These are phyloP conservation scores for Pentalonia nigronervosa DNA, from an alignment of 1,140 invertebrate genomes.

Conservation along the genomic window DNA sequence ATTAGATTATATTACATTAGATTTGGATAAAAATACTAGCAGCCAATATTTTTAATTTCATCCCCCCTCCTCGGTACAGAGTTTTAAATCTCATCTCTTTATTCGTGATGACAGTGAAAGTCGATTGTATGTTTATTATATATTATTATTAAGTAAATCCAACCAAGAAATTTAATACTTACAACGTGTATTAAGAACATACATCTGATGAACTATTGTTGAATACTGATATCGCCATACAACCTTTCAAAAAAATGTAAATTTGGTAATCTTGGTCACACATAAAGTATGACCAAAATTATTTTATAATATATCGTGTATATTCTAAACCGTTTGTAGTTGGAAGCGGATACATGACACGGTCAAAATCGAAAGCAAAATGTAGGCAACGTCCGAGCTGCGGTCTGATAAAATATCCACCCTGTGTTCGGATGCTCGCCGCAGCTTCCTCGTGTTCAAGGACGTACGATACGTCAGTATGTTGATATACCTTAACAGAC, in stretches of 20 bases:
- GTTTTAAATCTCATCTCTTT: no score
- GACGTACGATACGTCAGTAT: not conserved
- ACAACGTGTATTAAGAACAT: not conserved
- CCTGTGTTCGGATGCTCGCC: not conserved
- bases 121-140: not conserved
- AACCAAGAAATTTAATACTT: not conserved
- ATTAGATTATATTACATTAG: no score
- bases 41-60: no score
- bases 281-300: not conserved
- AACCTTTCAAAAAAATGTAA: not conserved
- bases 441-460: not conserved
- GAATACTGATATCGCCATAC: not conserved
- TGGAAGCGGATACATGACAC: not conserved
- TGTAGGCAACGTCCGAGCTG: not conserved
- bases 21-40: no score
- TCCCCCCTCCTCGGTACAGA: no score
- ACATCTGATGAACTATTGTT: not conserved
- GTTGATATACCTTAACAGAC: not conserved
- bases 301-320: not conserved
- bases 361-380: not conserved
- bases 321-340: not conserved
- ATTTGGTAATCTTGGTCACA: fast-evolving
- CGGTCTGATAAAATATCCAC: not conserved
- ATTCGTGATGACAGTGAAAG: no score
- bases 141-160: not conserved